A percentile compares a stretch with the other conserved stretches of the same genome.
These are phyloP conservation scores for Hemaris fuciformis DNA, from an alignment of 2,888 invertebrate species.

Conservation along the genomic window DNA sequence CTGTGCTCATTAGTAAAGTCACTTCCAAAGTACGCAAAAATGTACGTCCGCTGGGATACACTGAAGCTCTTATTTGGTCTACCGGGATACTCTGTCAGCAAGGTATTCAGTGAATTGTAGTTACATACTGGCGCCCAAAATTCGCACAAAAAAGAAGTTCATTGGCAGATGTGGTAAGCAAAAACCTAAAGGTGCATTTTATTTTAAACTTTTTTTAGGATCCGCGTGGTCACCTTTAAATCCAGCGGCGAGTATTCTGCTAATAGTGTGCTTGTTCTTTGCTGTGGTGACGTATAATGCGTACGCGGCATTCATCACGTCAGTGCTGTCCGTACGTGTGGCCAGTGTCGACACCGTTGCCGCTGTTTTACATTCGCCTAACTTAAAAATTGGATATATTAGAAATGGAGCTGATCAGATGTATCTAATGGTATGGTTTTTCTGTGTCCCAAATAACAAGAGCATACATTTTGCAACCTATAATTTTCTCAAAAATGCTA, in stretches of 20 bases:
- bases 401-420: conserved; percentile 82
- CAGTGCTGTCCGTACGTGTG: conserved; percentile 83
- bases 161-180: too few relatives aligned
- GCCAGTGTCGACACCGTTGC: conserved; percentile 80
- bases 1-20: conserved; percentile 73
- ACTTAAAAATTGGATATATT: conserved; percentile 83
- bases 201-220: too few relatives aligned
- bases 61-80: conserved; percentile 83
- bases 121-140: too few relatives aligned
- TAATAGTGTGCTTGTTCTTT: conserved; percentile 81
- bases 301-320: conserved; percentile 85
- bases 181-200: too few relatives aligned
- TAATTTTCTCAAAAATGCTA: too few relatives aligned
- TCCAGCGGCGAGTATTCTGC: conserved; percentile 80
- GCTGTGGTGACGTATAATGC: conserved; percentile 84
- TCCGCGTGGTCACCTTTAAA: conserved; percentile 81
- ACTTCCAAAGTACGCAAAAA: conserved; percentile 57
- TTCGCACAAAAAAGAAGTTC: too few relatives aligned
- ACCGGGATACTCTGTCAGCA: conserved; percentile 84
- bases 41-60: conserved; percentile 58
- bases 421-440: conserved; percentile 83
- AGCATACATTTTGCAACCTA: too few relatives aligned
- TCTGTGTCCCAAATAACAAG: too few relatives aligned
- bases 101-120: too few relatives aligned
- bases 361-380: conserved; percentile 79